Base-by-base conservation (phyloP, 2,113 vertebrate genomes). In the Erpornis zantholeuca region DNA sequence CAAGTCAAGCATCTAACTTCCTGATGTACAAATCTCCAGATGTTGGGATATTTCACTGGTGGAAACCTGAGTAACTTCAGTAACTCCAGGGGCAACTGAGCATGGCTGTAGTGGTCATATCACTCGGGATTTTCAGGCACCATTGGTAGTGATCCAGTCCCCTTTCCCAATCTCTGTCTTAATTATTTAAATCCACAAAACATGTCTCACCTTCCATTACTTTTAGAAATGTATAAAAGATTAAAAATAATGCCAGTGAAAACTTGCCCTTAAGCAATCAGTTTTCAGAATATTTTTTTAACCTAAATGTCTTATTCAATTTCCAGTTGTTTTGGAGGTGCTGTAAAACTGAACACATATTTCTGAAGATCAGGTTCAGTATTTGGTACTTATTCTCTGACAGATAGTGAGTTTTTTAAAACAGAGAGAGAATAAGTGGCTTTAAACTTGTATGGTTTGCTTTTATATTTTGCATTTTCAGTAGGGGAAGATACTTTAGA, bases 401-500 rank as follows among this genome's bases (percentile, higher is more conserved):
- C 73, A 82, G 15, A 64, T 7, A 54, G 17, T 42, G 49, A 27
- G 29, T 92, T 86, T 69, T 80, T 82, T 47, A 61, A 87, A 96
- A 76, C 16, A 54, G 4, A 69, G 35, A 70, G 23, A 63, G 25
- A 77, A 72, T 27, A 69, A 73, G 8, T 63, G 33, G 7, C 0
- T 22, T 65, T 61, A 45, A 36, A 85, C 69, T n/a, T 12, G 3
- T 40, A 35, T 64, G 6, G 2, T 45, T 65, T 40, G 45, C 14
- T 76, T 60, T 86, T 65, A 40, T 60, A n/a, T 87, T 91, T 92
- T 88, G 19, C 24, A 54, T 87, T 92, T 94, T 76, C 38, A 59
- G 35, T 50, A 70, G 22, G 12, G 33, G 20, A 91, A 63, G 10
- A 25, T 75, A 54, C 22, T 61, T 87, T 35, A 61, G 60, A 82